phyloP scores from a whole-genome alignment of 2,113 vertebrate species.

The Peromyscus californicus region DNA sequence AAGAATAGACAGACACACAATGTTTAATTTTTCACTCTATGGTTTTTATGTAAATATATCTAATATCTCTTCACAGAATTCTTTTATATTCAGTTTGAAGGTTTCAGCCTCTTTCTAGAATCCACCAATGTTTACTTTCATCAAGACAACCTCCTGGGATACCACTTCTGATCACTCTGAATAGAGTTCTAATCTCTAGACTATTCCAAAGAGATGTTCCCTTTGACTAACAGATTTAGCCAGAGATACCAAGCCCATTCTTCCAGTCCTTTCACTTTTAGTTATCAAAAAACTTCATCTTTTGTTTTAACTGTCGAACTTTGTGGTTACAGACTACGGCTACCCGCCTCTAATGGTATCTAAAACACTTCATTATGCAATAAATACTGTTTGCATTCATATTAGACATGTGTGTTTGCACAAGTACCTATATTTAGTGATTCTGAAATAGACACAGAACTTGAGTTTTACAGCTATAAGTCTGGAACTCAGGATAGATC shows the following conservation, averaged over 20 bases:
- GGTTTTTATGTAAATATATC: neutral
- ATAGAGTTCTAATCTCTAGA: constrained; percentile 1
- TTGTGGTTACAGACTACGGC: neutral
- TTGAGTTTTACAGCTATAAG: neutral
- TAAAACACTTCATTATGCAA: neutral
- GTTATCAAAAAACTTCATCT: neutral
- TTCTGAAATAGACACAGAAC: neutral
- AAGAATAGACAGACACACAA: constrained; percentile 14
- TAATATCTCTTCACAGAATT: constrained; percentile 8
- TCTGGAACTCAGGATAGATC: neutral
- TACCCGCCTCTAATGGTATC: neutral
- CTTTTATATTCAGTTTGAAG: neutral
- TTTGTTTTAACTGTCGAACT: neutral
- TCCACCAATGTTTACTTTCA: neutral
- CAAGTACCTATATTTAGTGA: neutral
- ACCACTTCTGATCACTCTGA: neutral
- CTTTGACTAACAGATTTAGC: neutral
- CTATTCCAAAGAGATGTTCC: neutral
- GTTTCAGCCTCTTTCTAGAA: neutral
- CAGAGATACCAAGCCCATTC: neutral
- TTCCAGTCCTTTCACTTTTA: neutral
- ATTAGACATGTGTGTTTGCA: neutral
- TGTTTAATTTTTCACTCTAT: neutral
- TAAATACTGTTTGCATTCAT: neutral
- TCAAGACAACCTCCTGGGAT: neutral